phyloP scores from a whole-genome alignment of 2,797 vertebrate species.

The Mormyrops attenuatus region DNA sequence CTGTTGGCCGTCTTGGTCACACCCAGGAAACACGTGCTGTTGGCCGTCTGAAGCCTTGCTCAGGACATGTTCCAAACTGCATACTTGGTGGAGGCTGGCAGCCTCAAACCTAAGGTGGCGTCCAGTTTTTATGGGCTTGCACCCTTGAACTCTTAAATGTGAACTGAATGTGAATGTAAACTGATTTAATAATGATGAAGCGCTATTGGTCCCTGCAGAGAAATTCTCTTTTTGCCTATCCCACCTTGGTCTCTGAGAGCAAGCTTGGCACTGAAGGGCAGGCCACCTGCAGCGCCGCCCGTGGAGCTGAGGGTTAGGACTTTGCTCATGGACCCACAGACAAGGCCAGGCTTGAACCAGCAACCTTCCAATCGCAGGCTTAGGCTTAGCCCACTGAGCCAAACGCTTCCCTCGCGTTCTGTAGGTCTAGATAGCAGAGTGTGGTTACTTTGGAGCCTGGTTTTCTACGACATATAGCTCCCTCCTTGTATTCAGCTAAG shows the following conservation, averaged over 20 bases:
- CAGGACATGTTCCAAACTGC: conserved; percentile 7
- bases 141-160: background rate
- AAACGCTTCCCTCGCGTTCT: background rate
- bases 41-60: background rate
- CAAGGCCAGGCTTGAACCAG: background rate
- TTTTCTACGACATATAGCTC: background rate
- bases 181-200: background rate
- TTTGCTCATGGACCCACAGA: background rate
- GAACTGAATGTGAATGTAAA: background rate
- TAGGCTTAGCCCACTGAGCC: background rate
- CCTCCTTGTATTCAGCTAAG: background rate
- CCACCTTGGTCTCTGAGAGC: background rate
- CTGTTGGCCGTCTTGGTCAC: conserved; percentile 3
- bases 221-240: background rate
- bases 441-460: background rate
- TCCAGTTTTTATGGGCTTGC: background rate
- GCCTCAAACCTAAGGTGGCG: background rate
- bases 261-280: background rate
- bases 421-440: background rate
- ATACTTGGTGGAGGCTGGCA: conserved; percentile 6
- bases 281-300: background rate
- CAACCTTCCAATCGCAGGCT: background rate
- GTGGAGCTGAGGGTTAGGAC: background rate
- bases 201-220: background rate
- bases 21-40: conserved; percentile 9